Percentiles rank a stretch among this genome's conserved stretches.
phyloP scores from a whole-genome alignment of 2,113 vertebrate genomes.

The Malurus melanocephalus region DNA sequence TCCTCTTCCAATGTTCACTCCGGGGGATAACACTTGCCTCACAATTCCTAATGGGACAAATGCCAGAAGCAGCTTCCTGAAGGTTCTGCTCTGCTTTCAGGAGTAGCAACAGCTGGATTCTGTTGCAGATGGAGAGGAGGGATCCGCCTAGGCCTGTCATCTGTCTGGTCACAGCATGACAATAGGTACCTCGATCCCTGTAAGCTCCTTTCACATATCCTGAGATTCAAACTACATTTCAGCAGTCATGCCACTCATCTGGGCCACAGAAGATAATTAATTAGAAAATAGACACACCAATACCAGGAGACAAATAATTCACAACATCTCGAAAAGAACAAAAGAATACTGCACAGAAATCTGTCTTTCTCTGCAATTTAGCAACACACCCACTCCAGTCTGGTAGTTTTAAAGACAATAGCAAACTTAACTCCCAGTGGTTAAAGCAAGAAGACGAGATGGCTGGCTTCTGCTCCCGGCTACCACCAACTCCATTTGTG shows the following conservation, averaged over 20 bases:
- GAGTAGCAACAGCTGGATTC: conserved; percentile 25
- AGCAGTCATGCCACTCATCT: not conserved
- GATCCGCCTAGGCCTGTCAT: not conserved
- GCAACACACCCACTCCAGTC: not conserved
- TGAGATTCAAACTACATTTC: not conserved
- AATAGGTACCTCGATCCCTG: not conserved
- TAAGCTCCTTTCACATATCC: not conserved
- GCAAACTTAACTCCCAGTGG: not conserved
- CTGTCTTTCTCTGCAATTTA: not conserved
- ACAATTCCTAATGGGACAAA: not conserved
- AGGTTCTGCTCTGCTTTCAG: not conserved
- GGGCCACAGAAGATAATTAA: not conserved
- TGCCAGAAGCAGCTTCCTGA: not conserved
- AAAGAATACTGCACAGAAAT: conserved; percentile 9
- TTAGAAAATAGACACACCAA: conserved; percentile 1
- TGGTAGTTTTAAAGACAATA: conserved; percentile 16
- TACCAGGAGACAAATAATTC: not conserved
- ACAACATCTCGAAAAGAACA: conserved; percentile 1
- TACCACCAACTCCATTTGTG: not conserved
- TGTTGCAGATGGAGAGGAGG: not conserved
- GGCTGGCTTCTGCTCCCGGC: not conserved
- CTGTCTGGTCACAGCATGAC: not conserved
- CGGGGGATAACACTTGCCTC: not conserved
- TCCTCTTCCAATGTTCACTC: not conserved
- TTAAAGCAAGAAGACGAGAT: not conserved